phyloP scores from a whole-genome alignment of 1,140 invertebrate species.

The Hylaeus volcanicus region DNA sequence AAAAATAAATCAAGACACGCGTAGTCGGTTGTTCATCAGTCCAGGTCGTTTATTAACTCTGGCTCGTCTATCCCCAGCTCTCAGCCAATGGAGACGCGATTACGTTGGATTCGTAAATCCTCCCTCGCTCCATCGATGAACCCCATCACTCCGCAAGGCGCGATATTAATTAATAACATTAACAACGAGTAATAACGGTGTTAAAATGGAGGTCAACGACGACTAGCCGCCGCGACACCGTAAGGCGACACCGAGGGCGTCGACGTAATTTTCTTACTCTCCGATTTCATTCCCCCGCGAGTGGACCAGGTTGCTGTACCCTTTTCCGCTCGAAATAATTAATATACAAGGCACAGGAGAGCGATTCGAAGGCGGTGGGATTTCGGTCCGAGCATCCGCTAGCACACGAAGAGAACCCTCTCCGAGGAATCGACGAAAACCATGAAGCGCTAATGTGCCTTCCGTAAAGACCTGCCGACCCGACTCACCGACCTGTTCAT shows the following conservation, averaged over 20 bases:
- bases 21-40: neutral
- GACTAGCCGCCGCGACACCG: slow-evolving; percentile 6
- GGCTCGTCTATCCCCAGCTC: neutral
- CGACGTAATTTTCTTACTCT: slow-evolving; percentile 38
- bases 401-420: slow-evolving; percentile 39
- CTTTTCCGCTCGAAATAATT: slow-evolving; percentile 63
- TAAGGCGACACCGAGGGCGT: neutral
- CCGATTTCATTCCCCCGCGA: slow-evolving; percentile 16
- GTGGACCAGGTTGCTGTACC: slow-evolving; percentile 31
- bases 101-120: neutral
- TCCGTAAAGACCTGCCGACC: slow-evolving; percentile 30
- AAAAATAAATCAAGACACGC: slow-evolving; percentile 12
- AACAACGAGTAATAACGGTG: slow-evolving; percentile 19
- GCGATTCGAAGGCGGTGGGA: slow-evolving; percentile 61
- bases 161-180: slow-evolving; percentile 22
- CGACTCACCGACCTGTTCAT: slow-evolving; percentile 14
- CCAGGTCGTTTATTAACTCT: neutral
- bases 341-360: slow-evolving; percentile 66
- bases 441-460: slow-evolving; percentile 58
- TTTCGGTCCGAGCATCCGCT: slow-evolving; percentile 49
- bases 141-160: neutral
- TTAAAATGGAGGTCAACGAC: slow-evolving; percentile 39
- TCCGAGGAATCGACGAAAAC: slow-evolving; percentile 17
- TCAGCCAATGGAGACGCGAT: neutral
- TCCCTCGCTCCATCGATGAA: no score